phyloP scores from a whole-genome alignment of 2,797 vertebrate genomes.

The Syndactyla subalaris region DNA sequence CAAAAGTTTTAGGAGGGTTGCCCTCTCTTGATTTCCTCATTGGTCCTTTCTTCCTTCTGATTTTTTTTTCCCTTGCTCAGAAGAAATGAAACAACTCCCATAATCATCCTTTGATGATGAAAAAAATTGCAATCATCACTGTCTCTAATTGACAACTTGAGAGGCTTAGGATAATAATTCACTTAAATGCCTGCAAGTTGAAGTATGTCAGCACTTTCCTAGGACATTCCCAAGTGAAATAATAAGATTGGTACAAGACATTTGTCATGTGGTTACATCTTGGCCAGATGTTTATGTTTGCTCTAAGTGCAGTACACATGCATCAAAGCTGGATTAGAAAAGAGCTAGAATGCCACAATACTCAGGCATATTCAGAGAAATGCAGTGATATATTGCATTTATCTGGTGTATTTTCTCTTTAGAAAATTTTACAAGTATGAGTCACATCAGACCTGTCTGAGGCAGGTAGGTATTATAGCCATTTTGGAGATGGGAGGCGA shows the following conservation, averaged over 20 bases:
- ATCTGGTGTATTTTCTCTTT: neutral
- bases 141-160: neutral
- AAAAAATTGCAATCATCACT: neutral
- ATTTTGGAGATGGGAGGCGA: neutral
- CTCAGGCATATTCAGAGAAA: neutral
- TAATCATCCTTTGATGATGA: neutral
- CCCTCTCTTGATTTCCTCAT: neutral
- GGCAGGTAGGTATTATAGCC: neutral
- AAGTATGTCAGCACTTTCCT: constrained; percentile 27
- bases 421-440: neutral
- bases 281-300: constrained; percentile 26
- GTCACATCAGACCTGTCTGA: neutral
- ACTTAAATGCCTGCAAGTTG: neutral
- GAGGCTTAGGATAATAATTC: constrained; percentile 22
- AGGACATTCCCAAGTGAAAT: constrained; percentile 27
- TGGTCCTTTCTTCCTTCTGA: neutral
- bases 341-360: neutral
- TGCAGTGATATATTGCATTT: neutral
- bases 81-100: neutral
- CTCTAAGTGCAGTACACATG: neutral
- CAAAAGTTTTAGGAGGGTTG: neutral
- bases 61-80: neutral
- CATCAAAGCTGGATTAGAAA: neutral
- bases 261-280: neutral
- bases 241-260: neutral